These are phyloP conservation scores for Resseliella maxima DNA, from an alignment of 2,888 invertebrate genomes.

Conservation along the genomic window DNA sequence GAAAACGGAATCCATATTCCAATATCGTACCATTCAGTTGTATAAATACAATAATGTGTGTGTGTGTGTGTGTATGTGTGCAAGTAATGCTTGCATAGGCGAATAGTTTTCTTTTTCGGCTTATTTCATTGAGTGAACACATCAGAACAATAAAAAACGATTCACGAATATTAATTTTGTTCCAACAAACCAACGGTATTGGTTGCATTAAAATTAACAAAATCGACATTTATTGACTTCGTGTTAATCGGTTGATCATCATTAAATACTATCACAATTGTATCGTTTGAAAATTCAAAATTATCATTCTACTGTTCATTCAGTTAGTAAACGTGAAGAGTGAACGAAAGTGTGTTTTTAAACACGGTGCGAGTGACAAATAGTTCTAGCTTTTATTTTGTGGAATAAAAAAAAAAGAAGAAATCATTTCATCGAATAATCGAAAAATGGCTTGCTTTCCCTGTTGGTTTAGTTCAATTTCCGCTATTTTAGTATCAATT, in stretches of 20 bases:
- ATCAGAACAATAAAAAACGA: background rate
- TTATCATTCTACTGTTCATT: background rate
- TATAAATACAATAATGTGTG: background rate
- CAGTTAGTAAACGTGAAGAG: background rate
- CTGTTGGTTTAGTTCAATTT: slow-evolving; percentile 37
- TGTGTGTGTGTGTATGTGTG: background rate
- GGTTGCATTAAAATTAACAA: background rate
- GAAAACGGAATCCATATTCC: slow-evolving; percentile 4
- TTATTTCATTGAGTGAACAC: background rate
- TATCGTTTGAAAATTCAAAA: background rate
- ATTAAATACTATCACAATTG: background rate
- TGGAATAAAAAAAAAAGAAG: too few species aligned
- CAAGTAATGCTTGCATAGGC: slow-evolving; percentile 33
- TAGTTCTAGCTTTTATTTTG: background rate
- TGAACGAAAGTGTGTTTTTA: slow-evolving; percentile 2
- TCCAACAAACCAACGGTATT: background rate
- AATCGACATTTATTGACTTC: background rate
- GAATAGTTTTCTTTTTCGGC: background rate
- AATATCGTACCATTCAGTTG: background rate
- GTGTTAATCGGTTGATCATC: background rate
- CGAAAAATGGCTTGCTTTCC: background rate
- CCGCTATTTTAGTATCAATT: slow-evolving; percentile 62
- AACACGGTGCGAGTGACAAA: background rate
- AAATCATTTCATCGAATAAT: background rate
- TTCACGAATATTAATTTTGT: slow-evolving; percentile 13